Percentiles rank a stretch among this genome's conserved stretches.
These are phyloP conservation scores for Dryoscopus gambensis DNA, from an alignment of 2,113 vertebrate genomes.

Conservation along the genomic window DNA sequence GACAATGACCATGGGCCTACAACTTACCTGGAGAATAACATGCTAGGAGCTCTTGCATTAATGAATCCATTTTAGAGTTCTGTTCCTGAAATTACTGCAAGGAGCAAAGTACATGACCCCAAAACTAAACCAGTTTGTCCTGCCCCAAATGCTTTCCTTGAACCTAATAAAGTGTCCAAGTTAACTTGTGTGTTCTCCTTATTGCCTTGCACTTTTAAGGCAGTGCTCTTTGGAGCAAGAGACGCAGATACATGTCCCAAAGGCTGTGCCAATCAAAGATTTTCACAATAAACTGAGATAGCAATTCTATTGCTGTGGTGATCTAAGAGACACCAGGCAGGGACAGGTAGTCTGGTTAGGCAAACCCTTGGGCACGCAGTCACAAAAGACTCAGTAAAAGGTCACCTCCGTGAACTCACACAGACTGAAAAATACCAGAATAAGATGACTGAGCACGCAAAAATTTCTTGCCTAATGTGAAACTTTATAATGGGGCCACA, in stretches of 20 bases:
- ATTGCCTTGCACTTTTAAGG: not conserved
- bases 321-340: not conserved
- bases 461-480: not conserved
- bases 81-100: not conserved
- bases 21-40: not conserved
- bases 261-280: not conserved
- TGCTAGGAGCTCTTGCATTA: not conserved
- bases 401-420: not conserved
- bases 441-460: not conserved
- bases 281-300: not conserved
- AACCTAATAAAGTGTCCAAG: not conserved
- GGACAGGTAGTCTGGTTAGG: not conserved
- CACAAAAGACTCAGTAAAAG: not conserved
- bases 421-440: not conserved
- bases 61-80: not conserved
- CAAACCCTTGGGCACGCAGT: not conserved
- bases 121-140: not conserved
- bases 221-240: not conserved
- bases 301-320: not conserved
- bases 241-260: rapidly evolving
- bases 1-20: rapidly evolving
- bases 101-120: not conserved
- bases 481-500: not conserved
- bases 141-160: not conserved
- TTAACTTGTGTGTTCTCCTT: not conserved